phyloP scores from a whole-genome alignment of 2,888 invertebrate species.

The Tenthredo scrophulariae region DNA sequence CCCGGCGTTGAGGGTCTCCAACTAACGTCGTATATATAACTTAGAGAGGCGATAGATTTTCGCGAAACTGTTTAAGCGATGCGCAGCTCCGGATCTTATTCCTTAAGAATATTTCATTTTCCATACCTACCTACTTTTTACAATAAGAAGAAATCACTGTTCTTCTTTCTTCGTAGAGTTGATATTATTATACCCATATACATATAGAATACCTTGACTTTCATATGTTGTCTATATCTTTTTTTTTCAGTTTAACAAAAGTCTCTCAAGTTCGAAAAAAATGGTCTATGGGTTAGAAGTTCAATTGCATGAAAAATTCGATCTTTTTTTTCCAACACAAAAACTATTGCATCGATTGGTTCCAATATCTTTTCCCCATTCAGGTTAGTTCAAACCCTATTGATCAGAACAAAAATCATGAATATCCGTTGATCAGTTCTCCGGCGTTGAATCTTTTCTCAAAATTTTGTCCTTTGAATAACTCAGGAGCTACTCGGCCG shows the following conservation, averaged over 20 bases:
- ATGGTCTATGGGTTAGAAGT: no score
- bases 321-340: neutral
- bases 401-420: neutral
- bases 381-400: neutral
- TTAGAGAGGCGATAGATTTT: conserved; percentile 7
- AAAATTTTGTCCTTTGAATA: neutral
- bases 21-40: neutral
- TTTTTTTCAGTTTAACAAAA: no score
- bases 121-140: neutral
- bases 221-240: no score
- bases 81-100: neutral
- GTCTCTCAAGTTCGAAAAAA: no score
- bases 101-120: neutral
- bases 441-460: neutral
- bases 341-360: neutral
- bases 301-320: no score
- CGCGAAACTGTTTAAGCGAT: neutral
- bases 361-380: neutral
- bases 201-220: no score
- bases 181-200: no score
- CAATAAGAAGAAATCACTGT: neutral
- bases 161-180: no score
- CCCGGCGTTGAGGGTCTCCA: conserved; percentile 31
- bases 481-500: neutral
- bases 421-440: neutral